Conservation (phyloP, 1,140 invertebrate genomes). For the Phymorhynchus buccinoides region DNA sequence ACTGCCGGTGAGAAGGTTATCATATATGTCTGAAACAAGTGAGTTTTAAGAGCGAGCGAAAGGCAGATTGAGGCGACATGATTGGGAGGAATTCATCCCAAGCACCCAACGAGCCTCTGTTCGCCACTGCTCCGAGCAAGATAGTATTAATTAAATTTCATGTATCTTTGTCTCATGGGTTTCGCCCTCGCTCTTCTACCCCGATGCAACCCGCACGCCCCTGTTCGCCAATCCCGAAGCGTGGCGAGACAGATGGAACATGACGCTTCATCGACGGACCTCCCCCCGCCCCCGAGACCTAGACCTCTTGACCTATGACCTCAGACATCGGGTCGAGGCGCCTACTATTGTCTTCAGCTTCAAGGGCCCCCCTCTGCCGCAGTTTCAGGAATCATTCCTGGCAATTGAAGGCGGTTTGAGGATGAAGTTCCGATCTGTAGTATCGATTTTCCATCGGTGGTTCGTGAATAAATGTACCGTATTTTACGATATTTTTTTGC, state of each 20-base stretch:
- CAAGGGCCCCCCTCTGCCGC: conserved; percentile 85
- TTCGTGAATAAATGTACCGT: too few relatives aligned
- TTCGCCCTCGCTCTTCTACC: conserved; percentile 87
- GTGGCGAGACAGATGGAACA: conserved; percentile 88
- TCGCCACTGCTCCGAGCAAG: too few relatives aligned
- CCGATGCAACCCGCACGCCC: conserved; percentile 87
- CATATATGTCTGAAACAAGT: too few relatives aligned
- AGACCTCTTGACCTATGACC: conserved; percentile 67
- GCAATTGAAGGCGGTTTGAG: conserved; percentile 80
- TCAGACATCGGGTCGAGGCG: conserved; percentile 84
- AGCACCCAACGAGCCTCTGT: too few relatives aligned
- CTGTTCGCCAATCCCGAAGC: conserved; percentile 86
- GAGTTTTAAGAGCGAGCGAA: too few relatives aligned
- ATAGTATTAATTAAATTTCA: too few relatives aligned
- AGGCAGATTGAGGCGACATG: too few relatives aligned
- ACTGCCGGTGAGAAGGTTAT: too few relatives aligned
- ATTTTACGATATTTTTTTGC: too few relatives aligned
- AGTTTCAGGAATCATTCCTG: conserved; percentile 79
- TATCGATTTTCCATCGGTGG: too few relatives aligned
- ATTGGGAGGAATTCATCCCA: too few relatives aligned
- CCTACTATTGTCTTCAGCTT: conserved; percentile 99
- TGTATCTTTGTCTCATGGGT: conserved; percentile 82
- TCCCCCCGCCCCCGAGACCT: conserved; percentile 73
- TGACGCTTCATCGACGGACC: conserved; percentile 81
- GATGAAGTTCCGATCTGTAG: conserved; percentile 77